Evolutionary conservation across 2,113 vertebrate genomes (phyloP).

Genomic region (Merops nubicus): DNA sequence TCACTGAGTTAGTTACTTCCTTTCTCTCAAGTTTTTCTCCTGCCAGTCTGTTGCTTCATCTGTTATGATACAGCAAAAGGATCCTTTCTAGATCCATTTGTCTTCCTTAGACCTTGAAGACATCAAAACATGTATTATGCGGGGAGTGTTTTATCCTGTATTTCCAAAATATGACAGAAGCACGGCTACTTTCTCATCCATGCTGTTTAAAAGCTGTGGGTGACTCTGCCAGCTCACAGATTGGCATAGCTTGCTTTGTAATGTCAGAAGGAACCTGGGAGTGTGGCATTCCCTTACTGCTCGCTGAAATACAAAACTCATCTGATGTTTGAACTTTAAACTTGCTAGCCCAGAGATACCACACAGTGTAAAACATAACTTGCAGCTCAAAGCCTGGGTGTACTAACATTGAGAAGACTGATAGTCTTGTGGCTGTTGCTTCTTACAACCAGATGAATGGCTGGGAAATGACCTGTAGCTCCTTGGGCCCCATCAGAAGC

Average conservation of each 20-base stretch:
- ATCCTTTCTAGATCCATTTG: not conserved
- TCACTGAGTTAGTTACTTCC: not conserved
- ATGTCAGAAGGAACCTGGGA: not conserved
- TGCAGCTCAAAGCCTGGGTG: not conserved
- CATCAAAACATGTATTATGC: conserved; percentile 37
- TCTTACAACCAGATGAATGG: not conserved
- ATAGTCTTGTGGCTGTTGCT: not conserved
- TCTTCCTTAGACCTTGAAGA: conserved; percentile 27
- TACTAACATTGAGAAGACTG: not conserved
- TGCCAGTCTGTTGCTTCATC: not conserved
- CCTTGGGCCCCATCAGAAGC: not conserved
- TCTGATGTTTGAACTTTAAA: conserved; percentile 3
- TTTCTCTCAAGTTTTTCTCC: not conserved
- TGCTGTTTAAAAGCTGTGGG: not conserved
- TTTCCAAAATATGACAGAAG: conserved; percentile 45
- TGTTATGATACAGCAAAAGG: not conserved
- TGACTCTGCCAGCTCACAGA: conserved; percentile 1
- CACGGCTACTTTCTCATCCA: not conserved
- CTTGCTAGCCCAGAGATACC: not conserved
- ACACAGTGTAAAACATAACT: not conserved
- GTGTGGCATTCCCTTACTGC: not conserved
- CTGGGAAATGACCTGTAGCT: not conserved
- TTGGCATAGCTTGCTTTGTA: not conserved
- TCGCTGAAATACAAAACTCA: not conserved
- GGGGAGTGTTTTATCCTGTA: conserved; percentile 17